Conservation (phyloP, 1,140 invertebrate species). For the Drosophila lacteicornis region DNA sequence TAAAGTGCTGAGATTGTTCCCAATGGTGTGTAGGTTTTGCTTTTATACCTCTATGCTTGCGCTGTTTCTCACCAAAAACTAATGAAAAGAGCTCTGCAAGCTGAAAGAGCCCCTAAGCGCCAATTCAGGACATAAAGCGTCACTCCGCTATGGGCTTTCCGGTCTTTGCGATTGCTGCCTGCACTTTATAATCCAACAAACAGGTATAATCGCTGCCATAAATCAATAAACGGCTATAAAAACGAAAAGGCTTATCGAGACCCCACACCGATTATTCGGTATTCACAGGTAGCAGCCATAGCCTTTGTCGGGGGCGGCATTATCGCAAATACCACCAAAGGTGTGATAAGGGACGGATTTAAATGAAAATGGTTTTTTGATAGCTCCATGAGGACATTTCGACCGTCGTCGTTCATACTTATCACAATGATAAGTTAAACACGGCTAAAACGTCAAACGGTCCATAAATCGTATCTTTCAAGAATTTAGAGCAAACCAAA, state of each 20-base stretch:
- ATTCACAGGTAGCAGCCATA: conserved; percentile 29
- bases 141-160: no score
- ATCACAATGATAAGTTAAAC: conserved; percentile 26
- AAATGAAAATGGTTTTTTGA: conserved; percentile 54
- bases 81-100: not conserved
- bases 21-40: no score
- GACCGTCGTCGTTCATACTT: conserved; percentile 25
- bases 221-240: conserved; percentile 64
- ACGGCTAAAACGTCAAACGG: conserved; percentile 27
- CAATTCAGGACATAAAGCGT: no score
- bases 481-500: not conserved
- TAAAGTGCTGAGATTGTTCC: no score
- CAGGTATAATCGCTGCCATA: conserved; percentile 20
- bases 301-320: conserved; percentile 10
- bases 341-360: conserved; percentile 51
- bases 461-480: conserved; percentile 29
- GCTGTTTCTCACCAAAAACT: no score
- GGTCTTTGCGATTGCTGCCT: not conserved
- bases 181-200: conserved; percentile 12
- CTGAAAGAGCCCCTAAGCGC: no score
- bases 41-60: no score
- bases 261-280: conserved; percentile 48
- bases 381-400: conserved; percentile 31
- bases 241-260: conserved; percentile 51
- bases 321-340: conserved; percentile 23